A percentile compares a stretch with the other conserved stretches of the same genome.
These are phyloP conservation scores for Drosophila stalkeri DNA, from an alignment of 2,888 invertebrate genomes.

Conservation along the genomic window DNA sequence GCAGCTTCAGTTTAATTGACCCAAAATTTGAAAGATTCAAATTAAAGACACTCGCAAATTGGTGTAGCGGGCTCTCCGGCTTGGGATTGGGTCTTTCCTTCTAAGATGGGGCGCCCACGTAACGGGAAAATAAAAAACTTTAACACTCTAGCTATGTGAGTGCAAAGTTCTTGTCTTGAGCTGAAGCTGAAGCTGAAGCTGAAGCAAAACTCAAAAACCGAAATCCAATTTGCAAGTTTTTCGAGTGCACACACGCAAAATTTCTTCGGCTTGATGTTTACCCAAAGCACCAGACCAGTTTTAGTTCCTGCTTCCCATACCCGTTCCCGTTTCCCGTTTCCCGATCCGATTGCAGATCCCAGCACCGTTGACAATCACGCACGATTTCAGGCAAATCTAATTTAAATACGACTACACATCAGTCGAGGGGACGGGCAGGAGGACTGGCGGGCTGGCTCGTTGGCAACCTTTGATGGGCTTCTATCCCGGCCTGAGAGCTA, in stretches of 20 bases:
- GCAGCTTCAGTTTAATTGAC: conserved; percentile 74
- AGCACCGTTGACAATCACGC: conserved; percentile 77
- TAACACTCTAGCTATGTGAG: conserved; percentile 33
- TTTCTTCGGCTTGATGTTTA: conserved; percentile 49
- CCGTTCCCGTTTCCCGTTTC: conserved; percentile 14
- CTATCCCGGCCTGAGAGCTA: conserved; percentile 36
- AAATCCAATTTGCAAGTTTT: conserved; percentile 80
- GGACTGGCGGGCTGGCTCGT: not conserved
- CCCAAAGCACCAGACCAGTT: conserved; percentile 18
- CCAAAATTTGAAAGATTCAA: conserved; percentile 55
- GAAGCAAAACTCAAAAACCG: conserved; percentile 66
- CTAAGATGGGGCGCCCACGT: conserved; percentile 19
- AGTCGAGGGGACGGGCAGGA: conserved; percentile 9
- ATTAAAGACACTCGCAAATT: conserved; percentile 49
- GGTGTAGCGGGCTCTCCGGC: conserved; percentile 6
- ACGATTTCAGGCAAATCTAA: conserved; percentile 80
- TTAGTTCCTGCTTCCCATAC: not conserved
- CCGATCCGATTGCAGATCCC: conserved; percentile 14
- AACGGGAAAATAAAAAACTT: conserved; percentile 30
- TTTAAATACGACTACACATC: conserved; percentile 80
- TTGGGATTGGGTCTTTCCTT: not conserved
- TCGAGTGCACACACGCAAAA: conserved; percentile 69
- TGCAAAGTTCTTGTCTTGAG: conserved; percentile 48
- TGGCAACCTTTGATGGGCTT: conserved; percentile 71
- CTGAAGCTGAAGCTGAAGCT: conserved; percentile 39